Evolutionary conservation across 2,888 invertebrate genomes (phyloP).

Genomic region (Orthonevra nobilis): DNA sequence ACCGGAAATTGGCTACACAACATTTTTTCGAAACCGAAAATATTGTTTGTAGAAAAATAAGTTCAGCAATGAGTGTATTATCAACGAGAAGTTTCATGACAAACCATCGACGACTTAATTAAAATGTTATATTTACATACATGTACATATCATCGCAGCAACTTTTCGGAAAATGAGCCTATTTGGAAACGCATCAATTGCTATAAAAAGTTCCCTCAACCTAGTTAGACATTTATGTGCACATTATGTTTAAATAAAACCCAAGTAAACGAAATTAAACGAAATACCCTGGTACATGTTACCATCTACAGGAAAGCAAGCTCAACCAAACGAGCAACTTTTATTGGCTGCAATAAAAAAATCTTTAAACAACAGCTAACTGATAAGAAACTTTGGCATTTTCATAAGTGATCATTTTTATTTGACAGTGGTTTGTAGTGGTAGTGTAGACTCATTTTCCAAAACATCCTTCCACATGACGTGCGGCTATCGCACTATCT

Average conservation of each 20-base stretch:
- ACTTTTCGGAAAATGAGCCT: too few relatives aligned
- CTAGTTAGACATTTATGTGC: not conserved
- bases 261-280: not conserved
- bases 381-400: conserved; percentile 67
- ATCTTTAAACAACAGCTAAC: conserved; percentile 46
- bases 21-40: too few relatives aligned
- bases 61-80: too few relatives aligned
- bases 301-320: too few relatives aligned
- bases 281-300: not conserved
- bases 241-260: not conserved
- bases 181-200: too few relatives aligned
- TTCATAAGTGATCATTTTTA: conserved; percentile 63
- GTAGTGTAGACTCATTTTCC: conserved; percentile 1
- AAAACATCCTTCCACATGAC: conserved; percentile 14
- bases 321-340: conserved; percentile 33
- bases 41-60: too few relatives aligned
- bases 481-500: conserved; percentile 54
- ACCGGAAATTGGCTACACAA: too few relatives aligned
- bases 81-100: too few relatives aligned
- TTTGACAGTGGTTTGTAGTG: conserved; percentile 22
- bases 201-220: not conserved
- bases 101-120: too few relatives aligned
- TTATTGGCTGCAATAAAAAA: conserved; percentile 59
- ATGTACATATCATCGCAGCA: too few relatives aligned
- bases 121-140: too few relatives aligned